Evolutionary conservation across 2,113 vertebrate species (phyloP), one percentile per base, ranked within the genome.

Genomic region (Chitala chitala): DNA sequence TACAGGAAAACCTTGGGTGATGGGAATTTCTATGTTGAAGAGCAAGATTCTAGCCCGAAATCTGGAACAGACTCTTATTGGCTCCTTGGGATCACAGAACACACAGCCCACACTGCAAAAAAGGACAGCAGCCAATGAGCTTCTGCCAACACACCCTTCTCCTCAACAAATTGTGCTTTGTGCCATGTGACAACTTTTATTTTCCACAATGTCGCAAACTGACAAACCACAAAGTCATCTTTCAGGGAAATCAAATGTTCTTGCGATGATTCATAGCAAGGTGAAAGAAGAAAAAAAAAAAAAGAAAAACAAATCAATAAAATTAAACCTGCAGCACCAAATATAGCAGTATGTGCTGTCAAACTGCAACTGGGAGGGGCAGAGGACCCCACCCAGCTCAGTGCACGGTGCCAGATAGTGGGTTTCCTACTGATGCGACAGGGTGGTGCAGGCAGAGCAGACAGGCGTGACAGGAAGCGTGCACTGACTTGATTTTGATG

Each of bases 401-500:
- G 33, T 36, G 59, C 33, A 38, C 31, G n/a, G 7, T 29, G 31
- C 20, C 38, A 36, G 58, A 51, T 58, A 53, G 72, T 33, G 13
- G 61, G 44, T 51, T 66, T 73, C 55, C 59, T 50, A 38, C 40
- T 51, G 29, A 44, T 10, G 29, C 53, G 7, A 36, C n/a, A 31
- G n/a, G 12, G 51, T 5, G 56, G 70, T 3, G 58, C 7, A 22
- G 20, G 8, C 31, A 17, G 12, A 26, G 17, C 31, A 66, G 44
- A 46, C 26, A 55, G 55, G 42, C 2, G 29, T 58, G 71, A 33
- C 22, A 51, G 65, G 58, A 44, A 54, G 68, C 44, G 48, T 44
- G 29, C 79, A 87, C 93, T 94, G 88, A 98, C 97, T 98, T 98
- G 85, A 99, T 97, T 92, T 98, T 99, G 88, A 98, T 99, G 90